These are phyloP conservation scores for Umimayanthus chanpuru DNA, from an alignment of 92 coral and sea anemone species.

Conservation along the genomic window DNA sequence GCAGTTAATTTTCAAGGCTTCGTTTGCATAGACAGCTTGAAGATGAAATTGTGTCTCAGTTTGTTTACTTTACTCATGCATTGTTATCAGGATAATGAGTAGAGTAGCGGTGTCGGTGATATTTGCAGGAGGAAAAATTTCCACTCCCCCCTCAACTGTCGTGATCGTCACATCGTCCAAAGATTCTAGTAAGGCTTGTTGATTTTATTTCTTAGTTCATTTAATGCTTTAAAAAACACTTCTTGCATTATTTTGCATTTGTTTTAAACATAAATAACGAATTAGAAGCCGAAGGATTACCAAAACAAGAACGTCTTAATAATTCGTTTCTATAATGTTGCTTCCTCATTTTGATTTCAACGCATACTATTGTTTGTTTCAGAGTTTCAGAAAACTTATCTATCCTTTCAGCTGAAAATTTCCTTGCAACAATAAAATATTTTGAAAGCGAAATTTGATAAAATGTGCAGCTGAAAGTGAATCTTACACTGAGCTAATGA, in stretches of 20 bases:
- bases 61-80: conserved; percentile 35
- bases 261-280: not conserved
- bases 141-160: not conserved
- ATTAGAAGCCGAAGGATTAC: not conserved
- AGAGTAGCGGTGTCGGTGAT: conserved; percentile 13
- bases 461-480: not conserved
- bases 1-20: conserved; percentile 40
- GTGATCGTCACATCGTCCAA: not conserved
- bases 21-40: conserved; percentile 45
- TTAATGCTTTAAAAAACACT: not conserved
- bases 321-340: not conserved
- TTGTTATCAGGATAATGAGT: conserved; percentile 24
- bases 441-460: not conserved
- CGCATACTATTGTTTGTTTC: not conserved
- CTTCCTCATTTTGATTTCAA: not conserved
- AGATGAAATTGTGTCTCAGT: conserved; percentile 31
- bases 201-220: not conserved
- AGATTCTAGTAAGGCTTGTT: not conserved
- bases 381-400: not conserved
- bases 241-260: not conserved
- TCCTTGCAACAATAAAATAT: not conserved
- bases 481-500: not conserved
- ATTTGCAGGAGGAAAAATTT: not conserved
- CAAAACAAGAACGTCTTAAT: not conserved
- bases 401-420: not conserved